A percentile compares a stretch with the other conserved stretches of the same genome.
Evolutionary conservation across 2,113 vertebrate species (phyloP).

Genomic region (Octodon degus): DNA sequence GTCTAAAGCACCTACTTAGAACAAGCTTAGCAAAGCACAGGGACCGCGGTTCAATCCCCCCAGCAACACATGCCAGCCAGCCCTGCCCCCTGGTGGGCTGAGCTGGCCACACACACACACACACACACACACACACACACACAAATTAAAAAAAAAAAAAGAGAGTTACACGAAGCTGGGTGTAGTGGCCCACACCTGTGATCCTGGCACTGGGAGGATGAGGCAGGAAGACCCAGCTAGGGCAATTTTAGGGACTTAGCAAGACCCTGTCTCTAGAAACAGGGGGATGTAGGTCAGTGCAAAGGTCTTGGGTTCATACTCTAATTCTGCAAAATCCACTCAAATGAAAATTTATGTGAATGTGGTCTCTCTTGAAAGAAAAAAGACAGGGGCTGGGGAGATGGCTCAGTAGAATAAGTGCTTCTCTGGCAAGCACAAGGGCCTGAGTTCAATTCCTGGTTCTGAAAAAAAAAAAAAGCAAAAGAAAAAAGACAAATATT

Average conservation of each 20-base stretch:
- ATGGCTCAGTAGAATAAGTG: too few species aligned
- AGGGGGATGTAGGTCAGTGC: neutral
- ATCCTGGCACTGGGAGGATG: neutral
- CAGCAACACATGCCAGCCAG: too few species aligned
- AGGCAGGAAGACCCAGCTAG: neutral
- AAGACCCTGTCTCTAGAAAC: neutral
- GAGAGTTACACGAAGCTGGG: neutral
- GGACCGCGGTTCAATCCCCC: too few species aligned
- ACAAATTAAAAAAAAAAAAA: too few species aligned
- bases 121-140: too few species aligned
- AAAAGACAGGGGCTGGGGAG: too few species aligned
- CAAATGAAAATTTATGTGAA: neutral
- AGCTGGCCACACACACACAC: too few species aligned
- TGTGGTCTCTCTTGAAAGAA: neutral
- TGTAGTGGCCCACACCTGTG: neutral
- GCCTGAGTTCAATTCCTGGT: too few species aligned
- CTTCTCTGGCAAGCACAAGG: too few species aligned
- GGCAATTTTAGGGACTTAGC: neutral
- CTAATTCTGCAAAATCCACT: neutral
- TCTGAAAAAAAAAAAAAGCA: neutral
- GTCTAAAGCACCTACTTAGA: too few species aligned
- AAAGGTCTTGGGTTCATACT: neutral
- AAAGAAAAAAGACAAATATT: neutral
- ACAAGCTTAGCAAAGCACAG: too few species aligned
- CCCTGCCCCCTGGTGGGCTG: too few species aligned